A percentile compares a stretch with the other conserved stretches of the same genome.
phyloP scores from a whole-genome alignment of 2,113 vertebrate genomes.

The Nyctereutes procyonoides region DNA sequence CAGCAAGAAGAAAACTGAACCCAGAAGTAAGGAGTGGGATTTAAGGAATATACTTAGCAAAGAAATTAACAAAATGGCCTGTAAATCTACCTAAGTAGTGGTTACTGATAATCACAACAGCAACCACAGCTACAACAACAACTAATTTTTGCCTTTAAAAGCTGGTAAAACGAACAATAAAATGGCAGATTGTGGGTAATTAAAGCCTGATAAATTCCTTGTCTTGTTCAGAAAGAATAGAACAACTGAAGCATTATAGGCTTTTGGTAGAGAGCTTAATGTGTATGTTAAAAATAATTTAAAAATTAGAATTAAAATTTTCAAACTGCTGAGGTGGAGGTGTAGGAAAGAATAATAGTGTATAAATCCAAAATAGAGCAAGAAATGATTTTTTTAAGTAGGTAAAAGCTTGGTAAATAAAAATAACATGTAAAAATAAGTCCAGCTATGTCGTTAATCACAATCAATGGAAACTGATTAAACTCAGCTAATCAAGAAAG shows the following conservation, averaged over 20 bases:
- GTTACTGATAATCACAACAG: background rate
- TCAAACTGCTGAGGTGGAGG: background rate
- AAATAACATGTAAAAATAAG: constrained; percentile 48
- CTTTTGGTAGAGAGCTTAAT: background rate
- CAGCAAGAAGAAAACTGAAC: constrained; percentile 1
- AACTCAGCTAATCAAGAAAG: constrained; percentile 21
- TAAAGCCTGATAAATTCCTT: background rate
- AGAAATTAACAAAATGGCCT: background rate
- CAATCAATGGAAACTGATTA: constrained; percentile 32
- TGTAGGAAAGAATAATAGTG: background rate
- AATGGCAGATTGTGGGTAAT: background rate
- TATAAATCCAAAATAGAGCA: constrained; percentile 17
- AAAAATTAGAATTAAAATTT: constrained; percentile 28
- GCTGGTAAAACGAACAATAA: background rate
- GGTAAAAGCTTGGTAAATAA: background rate
- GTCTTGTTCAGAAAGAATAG: constrained; percentile 38
- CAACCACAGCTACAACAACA: background rate
- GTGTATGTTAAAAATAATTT: background rate
- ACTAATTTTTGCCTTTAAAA: constrained; percentile 7
- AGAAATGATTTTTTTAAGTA: background rate
- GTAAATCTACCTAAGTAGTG: background rate
- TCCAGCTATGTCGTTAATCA: background rate
- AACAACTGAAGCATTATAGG: background rate
- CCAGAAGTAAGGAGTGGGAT: background rate
- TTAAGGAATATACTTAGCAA: background rate